phyloP scores from a whole-genome alignment of 2,797 vertebrate genomes.

The Naso thynnoides region DNA sequence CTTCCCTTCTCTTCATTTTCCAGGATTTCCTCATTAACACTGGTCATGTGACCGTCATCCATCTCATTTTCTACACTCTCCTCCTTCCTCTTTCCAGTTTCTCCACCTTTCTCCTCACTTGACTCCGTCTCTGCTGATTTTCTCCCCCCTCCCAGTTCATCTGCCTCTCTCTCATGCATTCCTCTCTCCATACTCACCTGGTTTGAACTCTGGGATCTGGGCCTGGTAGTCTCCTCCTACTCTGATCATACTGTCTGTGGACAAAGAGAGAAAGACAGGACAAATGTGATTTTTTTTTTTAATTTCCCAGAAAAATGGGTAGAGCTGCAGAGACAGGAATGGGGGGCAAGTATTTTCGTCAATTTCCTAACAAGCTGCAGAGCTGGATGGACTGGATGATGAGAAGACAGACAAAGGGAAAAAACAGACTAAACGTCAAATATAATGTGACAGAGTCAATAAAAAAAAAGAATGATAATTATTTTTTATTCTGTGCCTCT shows the following conservation, averaged over 20 bases:
- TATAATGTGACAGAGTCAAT: neutral
- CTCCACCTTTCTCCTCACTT: conserved; percentile 23
- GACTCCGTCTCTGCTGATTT: conserved; percentile 21
- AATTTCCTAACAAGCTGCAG: neutral
- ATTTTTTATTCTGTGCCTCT: neutral
- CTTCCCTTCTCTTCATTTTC: neutral
- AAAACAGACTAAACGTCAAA: neutral
- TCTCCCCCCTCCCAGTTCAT: conserved; percentile 9
- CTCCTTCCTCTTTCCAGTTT: conserved; percentile 28
- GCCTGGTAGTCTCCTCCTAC: conserved; percentile 96
- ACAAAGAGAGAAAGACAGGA: conserved; percentile 15
- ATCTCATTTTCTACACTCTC: conserved; percentile 41
- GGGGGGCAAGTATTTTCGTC: neutral
- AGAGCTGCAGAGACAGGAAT: neutral
- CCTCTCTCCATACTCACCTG: conserved; percentile 83
- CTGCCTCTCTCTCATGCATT: neutral
- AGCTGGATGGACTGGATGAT: conserved; percentile 9
- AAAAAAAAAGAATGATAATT: conserved; percentile 4
- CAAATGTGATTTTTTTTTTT: conserved; percentile 4
- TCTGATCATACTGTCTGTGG: conserved; percentile 94
- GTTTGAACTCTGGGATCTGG: conserved; percentile 94
- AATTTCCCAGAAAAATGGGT: neutral
- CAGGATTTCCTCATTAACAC: neutral
- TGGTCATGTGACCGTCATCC: conserved; percentile 35
- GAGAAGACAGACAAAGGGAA: neutral